These are phyloP conservation scores for Ichneumoninae sp. DNA, from an alignment of 2,888 invertebrate genomes.

Conservation along the genomic window DNA sequence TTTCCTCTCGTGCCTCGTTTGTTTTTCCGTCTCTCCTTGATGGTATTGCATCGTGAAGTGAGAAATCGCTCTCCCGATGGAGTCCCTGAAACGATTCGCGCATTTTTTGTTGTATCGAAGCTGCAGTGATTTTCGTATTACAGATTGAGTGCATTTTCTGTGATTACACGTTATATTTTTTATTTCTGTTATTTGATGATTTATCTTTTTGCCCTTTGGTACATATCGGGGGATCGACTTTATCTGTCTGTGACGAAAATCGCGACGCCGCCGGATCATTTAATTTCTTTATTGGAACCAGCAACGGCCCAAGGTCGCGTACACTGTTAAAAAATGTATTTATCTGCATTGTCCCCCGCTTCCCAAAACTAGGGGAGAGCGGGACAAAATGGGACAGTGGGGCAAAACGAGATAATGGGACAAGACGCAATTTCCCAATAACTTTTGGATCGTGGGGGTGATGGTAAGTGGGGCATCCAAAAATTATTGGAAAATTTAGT, in stretches of 20 bases:
- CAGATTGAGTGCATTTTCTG: neutral
- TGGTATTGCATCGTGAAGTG: constrained; percentile 45
- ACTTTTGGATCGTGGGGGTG: too few species aligned
- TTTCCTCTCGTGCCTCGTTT: constrained; percentile 20
- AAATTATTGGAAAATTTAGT: too few species aligned
- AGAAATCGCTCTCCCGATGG: constrained; percentile 20
- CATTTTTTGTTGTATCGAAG: neutral
- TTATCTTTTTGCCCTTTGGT: neutral
- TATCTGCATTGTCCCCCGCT: too few species aligned
- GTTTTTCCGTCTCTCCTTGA: constrained; percentile 14
- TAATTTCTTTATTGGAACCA: neutral
- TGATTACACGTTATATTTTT: neutral
- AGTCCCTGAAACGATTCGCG: neutral
- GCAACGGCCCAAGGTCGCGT: neutral
- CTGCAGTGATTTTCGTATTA: neutral
- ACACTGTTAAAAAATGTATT: too few species aligned
- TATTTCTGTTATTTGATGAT: neutral
- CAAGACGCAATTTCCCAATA: too few species aligned
- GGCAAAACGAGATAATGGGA: too few species aligned
- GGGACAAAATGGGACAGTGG: too few species aligned
- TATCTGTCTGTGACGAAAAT: neutral
- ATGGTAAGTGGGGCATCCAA: too few species aligned
- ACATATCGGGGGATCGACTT: neutral
- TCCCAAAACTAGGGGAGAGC: too few species aligned
- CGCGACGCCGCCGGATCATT: neutral